Percentiles rank a stretch among this genome's conserved stretches.
phyloP scores from a whole-genome alignment of 2,113 vertebrate genomes.

The Lagenorhynchus albirostris region DNA sequence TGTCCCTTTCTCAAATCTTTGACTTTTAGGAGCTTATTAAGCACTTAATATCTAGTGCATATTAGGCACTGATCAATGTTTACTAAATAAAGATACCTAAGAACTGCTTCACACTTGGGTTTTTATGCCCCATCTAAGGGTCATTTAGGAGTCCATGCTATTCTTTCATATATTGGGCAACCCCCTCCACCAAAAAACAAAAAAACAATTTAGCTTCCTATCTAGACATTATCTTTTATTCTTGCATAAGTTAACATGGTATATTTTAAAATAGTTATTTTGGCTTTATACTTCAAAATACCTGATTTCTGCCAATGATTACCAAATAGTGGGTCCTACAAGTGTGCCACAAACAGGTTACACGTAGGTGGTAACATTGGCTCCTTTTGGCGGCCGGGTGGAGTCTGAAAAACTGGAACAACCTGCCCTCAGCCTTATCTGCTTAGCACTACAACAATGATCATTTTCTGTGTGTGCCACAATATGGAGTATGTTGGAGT shows the following conservation, averaged over 20 bases:
- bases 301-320: background rate
- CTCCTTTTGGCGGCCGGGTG: rapidly evolving
- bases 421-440: background rate
- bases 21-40: background rate
- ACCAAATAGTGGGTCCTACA: background rate
- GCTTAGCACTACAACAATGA: background rate
- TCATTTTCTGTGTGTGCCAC: background rate
- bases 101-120: background rate
- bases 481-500: no score
- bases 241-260: background rate
- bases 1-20: background rate
- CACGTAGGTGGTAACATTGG: background rate
- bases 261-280: background rate
- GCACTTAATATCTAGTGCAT: background rate
- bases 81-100: background rate
- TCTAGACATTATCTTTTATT: background rate
- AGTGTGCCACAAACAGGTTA: background rate
- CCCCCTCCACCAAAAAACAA: background rate
- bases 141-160: background rate
- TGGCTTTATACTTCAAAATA: background rate
- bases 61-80: background rate
- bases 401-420: background rate
- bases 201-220: background rate
- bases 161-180: background rate
- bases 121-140: background rate